Base-by-base conservation (phyloP, 1,140 invertebrate species). In the Drosophila lacertosa region DNA sequence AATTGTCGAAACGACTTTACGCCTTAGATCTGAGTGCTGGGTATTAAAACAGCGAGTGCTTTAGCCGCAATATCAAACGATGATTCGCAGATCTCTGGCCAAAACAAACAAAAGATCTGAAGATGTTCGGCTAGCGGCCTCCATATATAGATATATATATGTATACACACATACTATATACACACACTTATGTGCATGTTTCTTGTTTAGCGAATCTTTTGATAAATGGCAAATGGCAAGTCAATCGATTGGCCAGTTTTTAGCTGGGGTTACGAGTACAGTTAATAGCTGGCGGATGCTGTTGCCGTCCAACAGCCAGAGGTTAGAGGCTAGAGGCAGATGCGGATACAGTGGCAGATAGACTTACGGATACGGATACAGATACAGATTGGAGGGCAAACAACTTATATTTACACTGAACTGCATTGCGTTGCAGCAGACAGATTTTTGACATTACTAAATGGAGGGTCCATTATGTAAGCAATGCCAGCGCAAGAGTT, bases 381-480 rank as follows among this genome's bases (percentile, higher is more conserved):
- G 44, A 42, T 53, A 48, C 50, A 69, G 60, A 26, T 65, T 64
- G n/a, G 55, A 60, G 45, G 55, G 60, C 60, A 57, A 22, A 13
- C 66, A 45, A 69, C 66, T 69, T 69, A 69, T 64, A 64, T 69
- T 55, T 69, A 69, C 26, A 54, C 42, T 39, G 39, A 10, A 13
- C 11, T 20, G 20, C 26, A 54, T 33, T 39, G 39, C 18, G 9
- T 4, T 20, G 20, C 6, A 20, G 40, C 37, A 32, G 59, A 72
- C 62, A 48, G 62, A 77, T 53, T 54, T 77, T 67, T 76, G 57
- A 77, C 74, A 63, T 50, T 54, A 67, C 20, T 16, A 58, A 53
- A 55, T 44, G 51, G 35, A 47, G 51, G 44, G 26, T 39, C 20
- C 54, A 57, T 81, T 81, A 82, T 81, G 78, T 65, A 82, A 81